phyloP scores from a whole-genome alignment of 2,888 invertebrate species.

The Acleris laterana region DNA sequence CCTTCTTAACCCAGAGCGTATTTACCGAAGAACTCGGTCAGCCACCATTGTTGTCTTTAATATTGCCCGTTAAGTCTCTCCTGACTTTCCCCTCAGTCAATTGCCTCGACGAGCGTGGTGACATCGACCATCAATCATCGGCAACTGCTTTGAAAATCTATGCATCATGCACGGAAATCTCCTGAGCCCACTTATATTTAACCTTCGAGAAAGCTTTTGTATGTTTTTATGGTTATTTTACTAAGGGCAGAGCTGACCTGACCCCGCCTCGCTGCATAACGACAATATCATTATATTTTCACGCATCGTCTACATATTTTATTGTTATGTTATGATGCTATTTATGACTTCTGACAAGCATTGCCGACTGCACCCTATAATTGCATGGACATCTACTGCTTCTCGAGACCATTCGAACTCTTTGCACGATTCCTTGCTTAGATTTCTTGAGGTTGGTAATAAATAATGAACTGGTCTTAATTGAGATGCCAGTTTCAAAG shows the following conservation, averaged over 20 bases:
- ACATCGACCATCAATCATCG: slow-evolving; percentile 34
- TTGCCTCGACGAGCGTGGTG: slow-evolving; percentile 22
- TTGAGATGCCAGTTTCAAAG: too few species aligned
- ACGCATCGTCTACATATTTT: neutral
- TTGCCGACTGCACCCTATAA: too few species aligned
- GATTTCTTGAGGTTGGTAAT: too few species aligned
- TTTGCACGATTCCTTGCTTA: too few species aligned
- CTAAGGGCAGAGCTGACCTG: slow-evolving; percentile 19
- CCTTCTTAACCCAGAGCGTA: slow-evolving; percentile 23
- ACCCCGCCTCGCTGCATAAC: slow-evolving; percentile 18
- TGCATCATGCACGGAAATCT: slow-evolving; percentile 27
- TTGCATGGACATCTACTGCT: too few species aligned
- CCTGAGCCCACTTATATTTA: slow-evolving; percentile 11
- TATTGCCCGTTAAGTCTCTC: slow-evolving; percentile 22
- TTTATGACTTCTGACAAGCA: too few species aligned
- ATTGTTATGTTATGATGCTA: too few species aligned
- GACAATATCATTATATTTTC: slow-evolving; percentile 11
- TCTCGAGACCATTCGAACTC: too few species aligned
- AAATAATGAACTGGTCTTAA: too few species aligned
- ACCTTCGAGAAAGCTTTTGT: slow-evolving; percentile 18
- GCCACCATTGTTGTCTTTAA: slow-evolving; percentile 30
- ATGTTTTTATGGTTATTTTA: slow-evolving; percentile 27
- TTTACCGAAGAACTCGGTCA: slow-evolving; percentile 30
- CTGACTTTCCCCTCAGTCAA: slow-evolving; percentile 32
- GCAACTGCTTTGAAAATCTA: slow-evolving; percentile 26